Evolutionary conservation across 2,797 vertebrate genomes (phyloP), one percentile per base, ranked within the genome.

Genomic region (Salmo trutta): DNA sequence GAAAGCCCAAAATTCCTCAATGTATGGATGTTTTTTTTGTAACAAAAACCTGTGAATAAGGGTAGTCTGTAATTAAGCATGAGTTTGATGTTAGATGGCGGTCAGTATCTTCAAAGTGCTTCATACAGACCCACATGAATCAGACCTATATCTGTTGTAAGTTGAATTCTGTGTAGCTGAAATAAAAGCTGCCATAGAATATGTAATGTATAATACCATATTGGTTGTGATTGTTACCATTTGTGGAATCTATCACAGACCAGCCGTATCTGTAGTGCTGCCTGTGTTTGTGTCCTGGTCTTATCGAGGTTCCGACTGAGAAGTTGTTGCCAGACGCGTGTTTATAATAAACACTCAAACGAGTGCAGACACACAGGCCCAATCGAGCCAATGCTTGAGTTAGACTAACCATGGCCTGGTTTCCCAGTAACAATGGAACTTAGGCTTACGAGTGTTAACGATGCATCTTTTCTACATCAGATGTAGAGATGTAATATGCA

Each of bases 31-130:
- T 47, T 47, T 10, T 47, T 47, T 56, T n/a, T 56, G 19, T 17
- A 56, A 19, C 54, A 56, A 56, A 6, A 33, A 21, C 17, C 2
- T 31, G 65, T 7, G 53, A 52, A 68, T 74, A 24, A 29, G 52
- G 19, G 79, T 47, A 54, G 69, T 68, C 81, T 78, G 31, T 74
- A 77, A 80, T 79, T 71, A 79, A 16, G 31, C 7, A 56, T 31
- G 15, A 19, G 73, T 59, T 64, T 41, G 17, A 56, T 19, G 53
- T 56, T 56, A 17, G 53, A 71, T 19, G 8, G n/a, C 19, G n/a
- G n/a, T 17, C 19, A 27, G 8, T n/a, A 21, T 64, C n/a, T 27
- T 64, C 59, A 64, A 64, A 64, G 21, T 17, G 59, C 21, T 64
- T 24, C 59, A 64, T 27, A 64, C 59, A 64, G 8, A 56, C 3